These are phyloP conservation scores for Piaya cayana DNA, from an alignment of 2,113 vertebrate genomes.

Conservation along the genomic window DNA sequence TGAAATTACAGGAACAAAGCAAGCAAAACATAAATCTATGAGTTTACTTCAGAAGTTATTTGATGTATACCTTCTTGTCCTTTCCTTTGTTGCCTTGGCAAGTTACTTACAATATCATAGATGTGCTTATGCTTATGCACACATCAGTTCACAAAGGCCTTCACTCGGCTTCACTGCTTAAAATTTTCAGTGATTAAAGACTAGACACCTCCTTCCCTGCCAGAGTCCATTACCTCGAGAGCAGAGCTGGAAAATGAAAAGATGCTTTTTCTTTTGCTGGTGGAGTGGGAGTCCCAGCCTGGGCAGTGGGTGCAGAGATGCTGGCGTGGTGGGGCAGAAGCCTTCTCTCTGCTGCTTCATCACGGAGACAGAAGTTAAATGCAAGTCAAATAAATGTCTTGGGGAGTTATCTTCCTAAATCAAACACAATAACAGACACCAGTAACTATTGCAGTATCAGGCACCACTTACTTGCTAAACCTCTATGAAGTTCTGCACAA, in stretches of 20 bases:
- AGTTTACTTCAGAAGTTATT: not conserved
- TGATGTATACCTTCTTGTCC: not conserved
- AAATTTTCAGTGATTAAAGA: not conserved
- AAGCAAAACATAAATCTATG: not conserved
- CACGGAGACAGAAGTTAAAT: not conserved
- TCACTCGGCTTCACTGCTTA: not conserved
- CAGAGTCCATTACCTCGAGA: not conserved
- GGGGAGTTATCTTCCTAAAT: not conserved
- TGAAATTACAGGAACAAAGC: not conserved
- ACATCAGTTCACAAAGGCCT: rapidly evolving
- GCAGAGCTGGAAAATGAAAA: not conserved
- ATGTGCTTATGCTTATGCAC: rapidly evolving
- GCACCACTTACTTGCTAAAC: not conserved
- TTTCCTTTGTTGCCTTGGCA: not conserved
- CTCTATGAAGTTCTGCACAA: rapidly evolving
- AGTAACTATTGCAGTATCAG: not conserved
- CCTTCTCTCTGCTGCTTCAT: not conserved
- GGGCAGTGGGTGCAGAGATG: rapidly evolving
- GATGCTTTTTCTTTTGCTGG: not conserved
- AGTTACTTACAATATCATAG: not conserved
- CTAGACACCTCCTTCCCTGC: not conserved
- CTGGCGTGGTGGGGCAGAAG: not conserved
- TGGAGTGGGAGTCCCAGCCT: not conserved
- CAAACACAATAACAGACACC: not conserved
- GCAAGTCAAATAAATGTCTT: not conserved